Conservation (phyloP, 2,888 invertebrate genomes). For the Galerucella calmariensis region DNA sequence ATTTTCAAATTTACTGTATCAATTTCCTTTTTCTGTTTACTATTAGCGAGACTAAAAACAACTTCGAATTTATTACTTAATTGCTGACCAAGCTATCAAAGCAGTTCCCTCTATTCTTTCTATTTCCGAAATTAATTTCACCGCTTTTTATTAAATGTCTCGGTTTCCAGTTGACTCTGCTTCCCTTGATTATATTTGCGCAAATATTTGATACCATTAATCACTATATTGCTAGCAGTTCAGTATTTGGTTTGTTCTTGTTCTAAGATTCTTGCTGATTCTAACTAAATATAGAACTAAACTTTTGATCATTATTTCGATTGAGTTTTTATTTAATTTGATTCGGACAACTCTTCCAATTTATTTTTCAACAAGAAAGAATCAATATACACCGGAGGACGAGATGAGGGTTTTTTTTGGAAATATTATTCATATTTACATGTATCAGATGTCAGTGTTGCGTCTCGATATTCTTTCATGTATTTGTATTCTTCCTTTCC, state of each 20-base stretch:
- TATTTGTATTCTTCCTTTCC: too few relatives aligned
- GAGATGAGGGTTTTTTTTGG: too few relatives aligned
- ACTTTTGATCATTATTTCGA: slow-evolving; percentile 3
- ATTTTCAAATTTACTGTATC: neutral
- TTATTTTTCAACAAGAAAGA: too few relatives aligned
- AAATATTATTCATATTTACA: too few relatives aligned
- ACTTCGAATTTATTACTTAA: slow-evolving; percentile 13
- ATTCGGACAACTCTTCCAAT: too few relatives aligned
- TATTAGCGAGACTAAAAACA: neutral
- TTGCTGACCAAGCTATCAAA: slow-evolving; percentile 14
- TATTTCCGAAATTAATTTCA: slow-evolving; percentile 1
- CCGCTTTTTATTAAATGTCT: slow-evolving; percentile 17
- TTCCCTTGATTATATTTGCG: slow-evolving; percentile 24
- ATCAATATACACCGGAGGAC: too few relatives aligned
- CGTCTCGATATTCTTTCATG: too few relatives aligned
- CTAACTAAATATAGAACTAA: neutral
- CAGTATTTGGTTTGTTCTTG: slow-evolving; percentile 12
- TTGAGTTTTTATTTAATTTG: neutral
- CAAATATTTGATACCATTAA: slow-evolving; percentile 24
- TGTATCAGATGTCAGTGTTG: too few relatives aligned
- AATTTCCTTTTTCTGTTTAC: slow-evolving; percentile 9
- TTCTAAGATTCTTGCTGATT: slow-evolving; percentile 7
- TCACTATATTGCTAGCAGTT: slow-evolving; percentile 20
- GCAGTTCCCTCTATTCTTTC: neutral
- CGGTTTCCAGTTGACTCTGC: slow-evolving; percentile 21